Percentiles rank a stretch among this genome's conserved stretches.
These are phyloP conservation scores for Noctua fimbriata DNA, from an alignment of 2,888 invertebrate species.

Conservation along the genomic window DNA sequence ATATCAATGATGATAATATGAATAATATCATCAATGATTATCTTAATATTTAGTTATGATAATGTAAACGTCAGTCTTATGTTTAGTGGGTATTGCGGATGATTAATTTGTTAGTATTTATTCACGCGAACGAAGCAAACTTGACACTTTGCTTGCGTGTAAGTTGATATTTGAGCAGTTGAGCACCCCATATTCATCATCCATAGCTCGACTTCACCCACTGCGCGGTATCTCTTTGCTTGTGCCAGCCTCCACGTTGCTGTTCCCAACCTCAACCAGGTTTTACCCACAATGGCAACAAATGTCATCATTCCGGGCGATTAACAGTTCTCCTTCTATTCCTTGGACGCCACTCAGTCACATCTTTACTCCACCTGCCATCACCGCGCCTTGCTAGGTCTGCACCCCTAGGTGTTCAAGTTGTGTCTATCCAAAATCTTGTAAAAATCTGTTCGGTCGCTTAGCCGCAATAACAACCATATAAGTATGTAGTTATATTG, in stretches of 20 bases:
- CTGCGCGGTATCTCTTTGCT: too few relatives aligned
- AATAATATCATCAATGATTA: conserved; percentile 21
- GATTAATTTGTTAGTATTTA: conserved; percentile 26
- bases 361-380: neutral
- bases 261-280: too few relatives aligned
- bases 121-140: neutral
- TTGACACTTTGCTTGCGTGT: neutral
- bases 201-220: neutral
- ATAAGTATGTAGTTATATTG: too few relatives aligned
- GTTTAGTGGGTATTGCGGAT: conserved; percentile 1
- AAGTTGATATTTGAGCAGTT: neutral
- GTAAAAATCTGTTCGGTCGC: too few relatives aligned
- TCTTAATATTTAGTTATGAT: conserved; percentile 47
- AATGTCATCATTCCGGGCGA: neutral
- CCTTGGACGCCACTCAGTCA: neutral
- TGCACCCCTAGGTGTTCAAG: too few relatives aligned
- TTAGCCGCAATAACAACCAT: too few relatives aligned
- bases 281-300: neutral
- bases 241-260: too few relatives aligned
- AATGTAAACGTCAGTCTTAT: conserved; percentile 12
- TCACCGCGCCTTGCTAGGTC: neutral
- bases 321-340: neutral
- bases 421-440: neutral
- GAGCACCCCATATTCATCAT: neutral
- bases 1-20: conserved; percentile 10